phyloP scores from a whole-genome alignment of 2,888 invertebrate species.

The Taenaris catops region DNA sequence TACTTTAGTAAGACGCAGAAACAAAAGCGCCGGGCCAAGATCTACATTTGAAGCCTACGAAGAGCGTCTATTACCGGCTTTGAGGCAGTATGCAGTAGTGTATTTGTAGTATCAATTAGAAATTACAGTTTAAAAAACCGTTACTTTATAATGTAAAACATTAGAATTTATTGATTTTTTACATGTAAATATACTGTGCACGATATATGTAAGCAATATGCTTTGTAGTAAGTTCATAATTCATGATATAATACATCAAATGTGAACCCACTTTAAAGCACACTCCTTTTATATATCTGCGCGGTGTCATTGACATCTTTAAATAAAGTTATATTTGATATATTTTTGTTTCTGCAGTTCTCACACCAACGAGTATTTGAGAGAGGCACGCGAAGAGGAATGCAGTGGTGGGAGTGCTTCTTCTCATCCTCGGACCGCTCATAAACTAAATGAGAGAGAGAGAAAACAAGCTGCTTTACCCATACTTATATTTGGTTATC shows the following conservation, averaged over 20 bases:
- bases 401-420: slow-evolving; percentile 74
- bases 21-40: slow-evolving; percentile 83
- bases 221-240: too few species aligned
- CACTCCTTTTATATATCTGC: too few species aligned
- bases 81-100: slow-evolving; percentile 86
- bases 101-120: background rate
- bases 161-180: too few species aligned
- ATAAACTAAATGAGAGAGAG: slow-evolving; percentile 87
- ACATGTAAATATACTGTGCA: too few species aligned
- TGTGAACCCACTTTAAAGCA: too few species aligned
- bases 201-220: too few species aligned
- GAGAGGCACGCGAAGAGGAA: slow-evolving; percentile 60
- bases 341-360: slow-evolving; percentile 78
- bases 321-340: too few species aligned
- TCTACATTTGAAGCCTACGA: slow-evolving; percentile 93
- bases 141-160: too few species aligned
- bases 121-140: too few species aligned
- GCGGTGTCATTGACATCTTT: too few species aligned
- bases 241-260: too few species aligned
- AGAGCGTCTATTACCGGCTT: slow-evolving; percentile 89
- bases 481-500: slow-evolving; percentile 94
- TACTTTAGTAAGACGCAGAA: slow-evolving; percentile 80
- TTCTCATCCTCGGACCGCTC: slow-evolving; percentile 62
- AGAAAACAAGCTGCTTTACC: slow-evolving; percentile 93
- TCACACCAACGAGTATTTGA: slow-evolving; percentile 90